Evolutionary conservation across 2,113 vertebrate species (phyloP).

Genomic region (Alethe castanea): DNA sequence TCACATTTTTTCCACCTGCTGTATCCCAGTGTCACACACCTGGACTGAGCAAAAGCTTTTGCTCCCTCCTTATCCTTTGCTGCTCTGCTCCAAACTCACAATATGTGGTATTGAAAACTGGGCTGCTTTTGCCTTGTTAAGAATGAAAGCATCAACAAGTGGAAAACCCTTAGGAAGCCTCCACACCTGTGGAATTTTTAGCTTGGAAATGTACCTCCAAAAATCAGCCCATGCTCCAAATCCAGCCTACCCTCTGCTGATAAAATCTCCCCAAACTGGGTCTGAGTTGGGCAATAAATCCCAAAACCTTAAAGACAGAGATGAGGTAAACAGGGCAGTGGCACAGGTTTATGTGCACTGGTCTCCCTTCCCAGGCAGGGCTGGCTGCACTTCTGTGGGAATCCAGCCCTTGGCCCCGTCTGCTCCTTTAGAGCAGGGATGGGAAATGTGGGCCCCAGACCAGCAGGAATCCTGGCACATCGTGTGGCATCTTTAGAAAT

Average conservation of each 20-base stretch:
- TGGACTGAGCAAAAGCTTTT: neutral
- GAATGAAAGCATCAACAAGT: neutral
- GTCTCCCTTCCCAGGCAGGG: neutral
- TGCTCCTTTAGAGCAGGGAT: rapidly evolving
- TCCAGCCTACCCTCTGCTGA: neutral
- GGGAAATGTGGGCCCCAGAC: neutral
- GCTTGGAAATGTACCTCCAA: neutral
- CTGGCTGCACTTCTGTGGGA: neutral
- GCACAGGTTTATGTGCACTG: neutral
- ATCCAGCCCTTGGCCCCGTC: neutral
- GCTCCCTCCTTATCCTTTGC: neutral
- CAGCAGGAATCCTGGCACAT: neutral
- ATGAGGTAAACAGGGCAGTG: neutral
- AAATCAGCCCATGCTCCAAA: neutral
- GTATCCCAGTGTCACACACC: neutral
- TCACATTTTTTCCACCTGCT: neutral
- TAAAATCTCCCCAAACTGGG: neutral
- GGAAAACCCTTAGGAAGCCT: neutral
- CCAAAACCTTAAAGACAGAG: neutral
- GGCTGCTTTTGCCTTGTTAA: neutral
- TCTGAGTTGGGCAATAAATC: neutral
- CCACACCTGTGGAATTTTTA: neutral
- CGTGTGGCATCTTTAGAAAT: neutral
- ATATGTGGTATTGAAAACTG: rapidly evolving
- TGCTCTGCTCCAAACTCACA: neutral